These are phyloP conservation scores for Pristionchus fissidentatus DNA, from an alignment of 2,888 invertebrate species.

Conservation along the genomic window DNA sequence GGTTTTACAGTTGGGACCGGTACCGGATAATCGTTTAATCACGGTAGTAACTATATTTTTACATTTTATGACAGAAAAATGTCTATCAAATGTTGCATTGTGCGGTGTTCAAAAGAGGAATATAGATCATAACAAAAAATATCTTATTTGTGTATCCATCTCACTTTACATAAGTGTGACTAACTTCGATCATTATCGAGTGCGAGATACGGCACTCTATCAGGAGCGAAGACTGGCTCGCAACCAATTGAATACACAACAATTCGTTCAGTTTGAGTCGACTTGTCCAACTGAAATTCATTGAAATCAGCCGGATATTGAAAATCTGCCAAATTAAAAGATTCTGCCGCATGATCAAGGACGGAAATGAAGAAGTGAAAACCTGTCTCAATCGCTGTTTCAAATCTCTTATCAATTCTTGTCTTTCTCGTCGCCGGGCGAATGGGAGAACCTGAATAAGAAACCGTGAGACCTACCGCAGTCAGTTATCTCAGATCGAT, in stretches of 20 bases:
- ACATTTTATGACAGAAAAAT: neutral
- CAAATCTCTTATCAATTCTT: constrained; percentile 59
- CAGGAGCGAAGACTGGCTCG: constrained; percentile 48
- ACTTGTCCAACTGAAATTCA: constrained; percentile 54
- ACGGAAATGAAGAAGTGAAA: too few relatives aligned
- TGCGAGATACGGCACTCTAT: constrained; percentile 42
- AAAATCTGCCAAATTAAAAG: too few relatives aligned
- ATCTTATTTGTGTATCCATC: too few relatives aligned
- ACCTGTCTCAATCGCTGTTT: constrained; percentile 58
- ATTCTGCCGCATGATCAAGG: too few relatives aligned
- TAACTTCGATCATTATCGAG: constrained; percentile 7
- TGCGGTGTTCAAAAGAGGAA: neutral
- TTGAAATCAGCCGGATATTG: neutral
- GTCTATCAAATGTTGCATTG: neutral
- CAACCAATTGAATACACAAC: constrained; percentile 31
- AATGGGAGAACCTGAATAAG: constrained; percentile 62
- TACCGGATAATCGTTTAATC: too few relatives aligned
- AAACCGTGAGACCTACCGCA: neutral
- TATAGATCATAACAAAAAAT: too few relatives aligned
- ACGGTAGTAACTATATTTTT: too few relatives aligned
- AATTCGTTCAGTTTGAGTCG: constrained; percentile 61
- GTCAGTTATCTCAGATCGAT: neutral
- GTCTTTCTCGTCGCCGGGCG: constrained; percentile 58
- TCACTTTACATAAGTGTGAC: neutral
- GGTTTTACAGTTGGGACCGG: too few relatives aligned